A percentile compares a stretch with the other conserved stretches of the same genome.
phyloP scores from a whole-genome alignment of 2,888 invertebrate species.

The Nebria salina region DNA sequence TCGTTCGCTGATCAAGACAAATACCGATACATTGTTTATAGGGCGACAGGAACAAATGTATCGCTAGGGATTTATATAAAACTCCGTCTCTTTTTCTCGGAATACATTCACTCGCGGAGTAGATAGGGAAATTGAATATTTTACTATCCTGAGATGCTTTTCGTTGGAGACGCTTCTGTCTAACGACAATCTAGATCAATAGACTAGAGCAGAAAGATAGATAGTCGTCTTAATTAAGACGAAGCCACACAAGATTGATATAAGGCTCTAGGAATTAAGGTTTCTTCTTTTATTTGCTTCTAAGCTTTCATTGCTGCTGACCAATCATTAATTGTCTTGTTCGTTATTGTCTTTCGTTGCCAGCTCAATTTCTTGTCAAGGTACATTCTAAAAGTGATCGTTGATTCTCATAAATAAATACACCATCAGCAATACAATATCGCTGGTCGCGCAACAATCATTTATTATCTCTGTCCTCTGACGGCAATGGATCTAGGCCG shows the following conservation, averaged over 20 bases:
- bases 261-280: constrained; percentile 37
- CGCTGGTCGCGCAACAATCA: neutral
- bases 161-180: neutral
- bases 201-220: constrained; percentile 47
- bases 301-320: neutral
- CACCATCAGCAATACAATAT: neutral
- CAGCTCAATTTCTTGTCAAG: neutral
- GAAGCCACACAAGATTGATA: constrained; percentile 45
- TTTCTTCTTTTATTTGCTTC: constrained; percentile 38
- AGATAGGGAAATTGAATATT: no score
- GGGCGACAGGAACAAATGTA: constrained; percentile 52
- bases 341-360: neutral
- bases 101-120: constrained; percentile 36
- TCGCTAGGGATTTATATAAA: constrained; percentile 28
- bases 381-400: neutral
- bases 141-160: no score
- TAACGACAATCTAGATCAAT: constrained; percentile 47
- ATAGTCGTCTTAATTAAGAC: neutral
- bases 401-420: neutral
- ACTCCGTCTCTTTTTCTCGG: neutral
- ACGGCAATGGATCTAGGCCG: constrained; percentile 3
- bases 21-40: constrained; percentile 61
- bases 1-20: constrained; percentile 59
- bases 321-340: neutral
- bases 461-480: neutral